These are phyloP conservation scores for Zaprionus camerounensis DNA, from an alignment of 1,140 invertebrate genomes.

Conservation along the genomic window DNA sequence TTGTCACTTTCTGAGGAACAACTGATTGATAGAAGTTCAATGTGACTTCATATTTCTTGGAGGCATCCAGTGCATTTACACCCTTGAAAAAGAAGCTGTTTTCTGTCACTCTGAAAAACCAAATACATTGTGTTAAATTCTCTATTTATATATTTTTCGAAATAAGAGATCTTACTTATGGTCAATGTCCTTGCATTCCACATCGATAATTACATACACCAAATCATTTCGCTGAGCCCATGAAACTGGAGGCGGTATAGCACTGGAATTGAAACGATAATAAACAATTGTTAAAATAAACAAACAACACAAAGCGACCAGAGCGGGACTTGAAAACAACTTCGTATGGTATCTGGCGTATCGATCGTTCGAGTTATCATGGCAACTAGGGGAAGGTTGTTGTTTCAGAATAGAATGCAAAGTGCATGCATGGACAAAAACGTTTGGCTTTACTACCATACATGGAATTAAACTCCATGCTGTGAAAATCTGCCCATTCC, in stretches of 20 bases:
- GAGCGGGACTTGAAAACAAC: slow-evolving; percentile 18
- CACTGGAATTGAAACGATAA: slow-evolving; percentile 65
- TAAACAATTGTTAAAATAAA: slow-evolving; percentile 20
- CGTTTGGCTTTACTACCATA: slow-evolving; percentile 42
- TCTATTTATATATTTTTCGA: neutral
- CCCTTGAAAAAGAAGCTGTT: slow-evolving; percentile 94
- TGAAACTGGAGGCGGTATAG: slow-evolving; percentile 91
- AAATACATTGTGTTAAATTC: neutral
- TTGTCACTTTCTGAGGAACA: slow-evolving; percentile 90
- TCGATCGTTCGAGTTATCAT: slow-evolving; percentile 30
- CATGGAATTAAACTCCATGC: slow-evolving; percentile 52
- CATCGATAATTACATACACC: slow-evolving; percentile 93
- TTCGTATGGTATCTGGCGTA: neutral
- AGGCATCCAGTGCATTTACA: slow-evolving; percentile 91
- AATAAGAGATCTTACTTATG: slow-evolving; percentile 86
- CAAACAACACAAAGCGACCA: slow-evolving; percentile 40
- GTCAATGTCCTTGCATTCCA: slow-evolving; percentile 94
- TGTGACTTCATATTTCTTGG: slow-evolving; percentile 93
- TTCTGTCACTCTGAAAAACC: slow-evolving; percentile 88
- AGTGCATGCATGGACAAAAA: slow-evolving; percentile 34
- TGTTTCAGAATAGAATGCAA: slow-evolving; percentile 30
- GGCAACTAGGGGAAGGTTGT: slow-evolving; percentile 37
- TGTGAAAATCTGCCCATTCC: slow-evolving; percentile 29
- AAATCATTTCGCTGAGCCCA: slow-evolving; percentile 95
- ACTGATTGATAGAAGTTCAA: slow-evolving; percentile 93